A percentile compares a stretch with the other conserved stretches of the same genome.
Evolutionary conservation across 2,888 invertebrate genomes (phyloP).

Genomic region (Macrosiphum euphorbiae): DNA sequence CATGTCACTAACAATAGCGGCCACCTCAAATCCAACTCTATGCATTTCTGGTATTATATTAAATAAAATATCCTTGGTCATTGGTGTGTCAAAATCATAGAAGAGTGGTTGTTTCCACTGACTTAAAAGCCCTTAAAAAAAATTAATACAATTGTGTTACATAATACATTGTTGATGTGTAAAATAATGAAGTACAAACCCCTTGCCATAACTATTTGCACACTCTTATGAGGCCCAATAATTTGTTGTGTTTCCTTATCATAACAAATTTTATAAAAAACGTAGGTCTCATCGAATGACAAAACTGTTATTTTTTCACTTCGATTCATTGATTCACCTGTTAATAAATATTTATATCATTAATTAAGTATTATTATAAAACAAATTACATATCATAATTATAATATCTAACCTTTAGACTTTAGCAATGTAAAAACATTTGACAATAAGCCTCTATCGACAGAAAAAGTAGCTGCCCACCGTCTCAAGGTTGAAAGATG

Average conservation of each 20-base stretch:
- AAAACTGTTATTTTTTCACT: conserved; percentile 1
- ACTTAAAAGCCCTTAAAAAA: not conserved
- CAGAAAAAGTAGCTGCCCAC: not conserved
- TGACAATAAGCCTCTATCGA: not conserved
- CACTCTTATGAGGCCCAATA: conserved; percentile 26
- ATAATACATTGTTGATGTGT: no score
- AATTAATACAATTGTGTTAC: not conserved
- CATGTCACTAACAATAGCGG: not conserved
- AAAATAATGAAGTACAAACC: not conserved
- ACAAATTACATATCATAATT: not conserved
- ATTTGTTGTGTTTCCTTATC: not conserved
- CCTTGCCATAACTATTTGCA: not conserved
- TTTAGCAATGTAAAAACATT: not conserved
- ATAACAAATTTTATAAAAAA: not conserved
- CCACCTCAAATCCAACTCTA: not conserved
- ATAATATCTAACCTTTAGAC: not conserved
- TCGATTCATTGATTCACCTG: not conserved
- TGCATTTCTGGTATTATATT: conserved; percentile 3
- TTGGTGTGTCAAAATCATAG: not conserved
- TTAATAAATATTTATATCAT: not conserved
- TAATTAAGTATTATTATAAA: not conserved
- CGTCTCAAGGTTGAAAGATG: not conserved
- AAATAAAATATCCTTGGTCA: not conserved
- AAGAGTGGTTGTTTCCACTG: conserved; percentile 23
- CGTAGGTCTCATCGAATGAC: conserved; percentile 5